phyloP scores from a whole-genome alignment of 2,797 vertebrate species.

The Macropodus opercularis region DNA sequence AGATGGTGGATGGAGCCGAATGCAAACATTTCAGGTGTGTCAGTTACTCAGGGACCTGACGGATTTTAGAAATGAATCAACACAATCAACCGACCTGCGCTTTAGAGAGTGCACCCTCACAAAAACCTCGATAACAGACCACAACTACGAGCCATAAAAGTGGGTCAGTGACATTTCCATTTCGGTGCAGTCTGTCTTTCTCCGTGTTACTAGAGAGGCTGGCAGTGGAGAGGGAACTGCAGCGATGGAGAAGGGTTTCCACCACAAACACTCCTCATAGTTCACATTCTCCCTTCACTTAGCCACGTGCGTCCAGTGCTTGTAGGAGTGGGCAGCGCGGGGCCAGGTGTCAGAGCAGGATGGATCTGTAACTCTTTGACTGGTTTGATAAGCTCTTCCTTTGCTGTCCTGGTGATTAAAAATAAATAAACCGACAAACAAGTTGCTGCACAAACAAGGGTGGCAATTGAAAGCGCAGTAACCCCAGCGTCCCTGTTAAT shows the following conservation, averaged over 20 bases:
- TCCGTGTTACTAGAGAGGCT: too few relatives aligned
- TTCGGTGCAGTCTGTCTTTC: too few relatives aligned
- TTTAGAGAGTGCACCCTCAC: too few relatives aligned
- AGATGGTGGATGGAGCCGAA: neutral
- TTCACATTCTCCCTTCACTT: constrained; percentile 11
- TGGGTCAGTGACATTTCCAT: too few relatives aligned
- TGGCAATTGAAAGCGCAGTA: constrained; percentile 57
- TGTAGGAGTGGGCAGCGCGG: neutral
- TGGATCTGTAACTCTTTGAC: constrained; percentile 20
- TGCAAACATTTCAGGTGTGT: too few relatives aligned
- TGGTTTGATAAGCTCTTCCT: constrained; percentile 53
- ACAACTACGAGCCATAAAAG: too few relatives aligned
- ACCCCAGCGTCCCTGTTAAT: constrained; percentile 70
- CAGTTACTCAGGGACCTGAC: too few relatives aligned
- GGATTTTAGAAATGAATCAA: too few relatives aligned
- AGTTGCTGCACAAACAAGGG: constrained; percentile 63
- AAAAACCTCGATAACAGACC: too few relatives aligned
- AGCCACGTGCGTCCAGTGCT: neutral
- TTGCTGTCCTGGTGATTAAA: constrained; percentile 56
- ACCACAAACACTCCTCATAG: neutral
- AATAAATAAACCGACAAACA: constrained; percentile 74
- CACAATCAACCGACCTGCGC: too few relatives aligned
- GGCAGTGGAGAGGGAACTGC: too few relatives aligned
- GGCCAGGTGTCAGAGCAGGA: constrained; percentile 3
- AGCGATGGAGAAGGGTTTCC: neutral